Evolutionary conservation across 37 sponge, comb jelly and placozoan species (phyloP).

Genomic region (Theonella swinhoei): DNA sequence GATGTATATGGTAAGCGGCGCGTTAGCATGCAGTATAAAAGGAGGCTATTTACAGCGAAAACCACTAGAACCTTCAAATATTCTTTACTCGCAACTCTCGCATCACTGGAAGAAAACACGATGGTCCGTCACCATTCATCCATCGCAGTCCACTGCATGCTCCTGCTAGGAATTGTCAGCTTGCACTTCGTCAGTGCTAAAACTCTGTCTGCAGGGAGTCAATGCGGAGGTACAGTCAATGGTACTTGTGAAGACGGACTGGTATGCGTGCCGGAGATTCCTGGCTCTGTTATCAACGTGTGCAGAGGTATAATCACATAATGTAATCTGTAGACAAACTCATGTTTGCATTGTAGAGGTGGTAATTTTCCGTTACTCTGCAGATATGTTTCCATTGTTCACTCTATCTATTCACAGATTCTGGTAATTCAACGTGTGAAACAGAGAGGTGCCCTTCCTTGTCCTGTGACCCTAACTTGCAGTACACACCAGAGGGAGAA

Average conservation of each 20-base stretch:
- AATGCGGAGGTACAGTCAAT: background rate
- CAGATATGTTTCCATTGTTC: too few species aligned
- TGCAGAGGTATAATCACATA: background rate
- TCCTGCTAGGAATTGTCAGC: too few species aligned
- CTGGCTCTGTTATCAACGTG: background rate
- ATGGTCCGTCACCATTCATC: too few species aligned
- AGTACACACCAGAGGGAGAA: conserved; percentile 4
- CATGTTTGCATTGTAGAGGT: background rate
- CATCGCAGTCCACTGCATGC: too few species aligned
- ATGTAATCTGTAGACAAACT: background rate
- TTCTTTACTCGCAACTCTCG: too few species aligned
- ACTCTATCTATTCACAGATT: background rate
- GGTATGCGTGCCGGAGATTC: background rate
- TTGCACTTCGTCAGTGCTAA: background rate
- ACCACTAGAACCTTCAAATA: too few species aligned
- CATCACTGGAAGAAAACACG: too few species aligned
- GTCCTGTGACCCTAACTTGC: background rate
- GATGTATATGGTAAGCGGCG: too few species aligned
- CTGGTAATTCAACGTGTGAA: background rate
- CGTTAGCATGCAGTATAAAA: too few species aligned
- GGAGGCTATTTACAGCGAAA: too few species aligned
- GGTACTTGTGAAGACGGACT: background rate
- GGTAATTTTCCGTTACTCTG: background rate
- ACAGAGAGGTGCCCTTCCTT: background rate
- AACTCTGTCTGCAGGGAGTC: background rate